Base-by-base conservation (phyloP, 2,113 vertebrate genomes). In the Chaetura pelagica region DNA sequence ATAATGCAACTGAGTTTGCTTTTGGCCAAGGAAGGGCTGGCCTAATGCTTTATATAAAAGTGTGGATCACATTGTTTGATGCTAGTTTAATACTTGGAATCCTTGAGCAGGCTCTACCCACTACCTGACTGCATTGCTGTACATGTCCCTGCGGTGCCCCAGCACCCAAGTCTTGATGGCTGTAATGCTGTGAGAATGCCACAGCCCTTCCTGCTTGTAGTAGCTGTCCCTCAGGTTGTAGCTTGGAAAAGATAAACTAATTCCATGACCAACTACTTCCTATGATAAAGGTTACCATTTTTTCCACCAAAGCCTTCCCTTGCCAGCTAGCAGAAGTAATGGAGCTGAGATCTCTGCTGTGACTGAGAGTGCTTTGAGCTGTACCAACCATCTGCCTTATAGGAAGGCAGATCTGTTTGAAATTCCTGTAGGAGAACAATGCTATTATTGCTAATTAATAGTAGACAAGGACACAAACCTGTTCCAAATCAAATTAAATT, bases 1-100 rank as follows among this genome's bases (percentile, higher is more conserved):
- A 85, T 84, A 97, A 96, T 72, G 44, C 87, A 95, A 76, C 26
- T 90, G 94, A 89, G 34, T 80, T 92, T 94, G 94, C 68, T 94
- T 82, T 93, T 91, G 90, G 78, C 40, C 88, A 78, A 90, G 80
- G 78, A 95, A 95, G 79, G 68, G 93, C 92, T 94, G 76, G 27
- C 52, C 15, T 74, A 95, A 81, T 79, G 62, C 58, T 95, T 97
- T 67, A 94, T 26, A 84, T 59, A 90, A 92, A 95, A 97, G 80
- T 32, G 68, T 72, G 77, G 57, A 87, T 93, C 72, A 80, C 74
- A 72, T 18, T 61, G 21, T 63, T 59, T 85, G 85, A 96, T 57
- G 87, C 15, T 9, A 72, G 19, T 75, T 85, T 89, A 94, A 74
- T 57, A 83, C n/a, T 73, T 79, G 4, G 32, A 95, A 87, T 94